Evolutionary conservation across 2,888 invertebrate genomes (phyloP).

Genomic region (Buathra laborator): DNA sequence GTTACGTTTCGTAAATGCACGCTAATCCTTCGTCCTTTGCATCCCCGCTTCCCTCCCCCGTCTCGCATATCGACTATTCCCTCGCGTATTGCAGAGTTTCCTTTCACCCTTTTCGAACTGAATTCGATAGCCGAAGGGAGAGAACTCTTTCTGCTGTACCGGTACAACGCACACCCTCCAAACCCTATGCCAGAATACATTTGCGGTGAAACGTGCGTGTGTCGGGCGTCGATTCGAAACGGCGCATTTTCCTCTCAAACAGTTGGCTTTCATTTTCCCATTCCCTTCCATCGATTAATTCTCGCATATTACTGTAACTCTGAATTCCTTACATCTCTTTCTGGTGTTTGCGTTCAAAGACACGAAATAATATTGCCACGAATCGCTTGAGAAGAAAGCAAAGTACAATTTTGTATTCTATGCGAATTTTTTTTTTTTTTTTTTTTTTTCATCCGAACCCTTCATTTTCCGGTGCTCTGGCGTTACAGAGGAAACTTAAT

Average conservation of each 20-base stretch:
- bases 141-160: constrained; percentile 11
- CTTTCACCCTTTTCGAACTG: constrained; percentile 55
- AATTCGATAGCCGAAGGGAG: constrained; percentile 31
- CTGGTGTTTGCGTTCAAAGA: constrained; percentile 45
- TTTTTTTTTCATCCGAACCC: background rate
- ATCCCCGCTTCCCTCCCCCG: constrained; percentile 56
- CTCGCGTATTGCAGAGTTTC: constrained; percentile 5
- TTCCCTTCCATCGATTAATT: constrained; percentile 27
- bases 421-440: constrained; percentile 12
- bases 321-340: constrained; percentile 55
- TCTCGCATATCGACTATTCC: constrained; percentile 66
- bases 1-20: constrained; percentile 78
- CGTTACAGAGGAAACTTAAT: constrained; percentile 48
- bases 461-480: background rate
- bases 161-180: constrained; percentile 67
- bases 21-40: constrained; percentile 77
- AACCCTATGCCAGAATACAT: constrained; percentile 71
- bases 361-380: constrained; percentile 52
- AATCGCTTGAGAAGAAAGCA: constrained; percentile 39
- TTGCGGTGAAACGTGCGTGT: constrained; percentile 76
- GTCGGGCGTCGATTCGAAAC: constrained; percentile 73
- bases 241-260: constrained; percentile 72
- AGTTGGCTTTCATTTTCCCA: constrained; percentile 33
- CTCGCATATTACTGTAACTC: constrained; percentile 10
- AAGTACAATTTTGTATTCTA: constrained; percentile 14